Conservation (phyloP, 2,888 invertebrate genomes). For the Phortica okadai region DNA sequence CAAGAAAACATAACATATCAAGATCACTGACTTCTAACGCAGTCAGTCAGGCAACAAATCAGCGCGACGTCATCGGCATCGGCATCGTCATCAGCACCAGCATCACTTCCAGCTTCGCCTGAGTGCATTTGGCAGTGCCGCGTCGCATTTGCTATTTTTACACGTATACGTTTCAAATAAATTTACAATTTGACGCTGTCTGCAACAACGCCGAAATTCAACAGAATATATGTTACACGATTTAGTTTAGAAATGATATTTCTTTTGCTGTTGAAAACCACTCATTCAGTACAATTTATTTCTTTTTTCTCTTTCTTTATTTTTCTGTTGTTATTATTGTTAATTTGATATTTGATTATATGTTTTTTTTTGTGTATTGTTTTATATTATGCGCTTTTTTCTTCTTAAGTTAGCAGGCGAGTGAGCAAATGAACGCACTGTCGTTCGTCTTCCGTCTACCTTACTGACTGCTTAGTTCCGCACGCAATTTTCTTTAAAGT, state of each 20-base stretch:
- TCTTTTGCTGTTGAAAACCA: not conserved
- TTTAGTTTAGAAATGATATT: not conserved
- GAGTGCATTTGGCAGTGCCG: constrained; percentile 41
- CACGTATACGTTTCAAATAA: constrained; percentile 8
- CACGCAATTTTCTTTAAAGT: constrained; percentile 67
- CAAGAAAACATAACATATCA: constrained; percentile 21
- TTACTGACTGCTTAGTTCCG: constrained; percentile 21
- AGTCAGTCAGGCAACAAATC: not conserved
- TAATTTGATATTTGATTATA: not conserved
- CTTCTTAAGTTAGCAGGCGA: not conserved
- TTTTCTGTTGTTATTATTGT: not conserved
- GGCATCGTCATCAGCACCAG: not conserved
- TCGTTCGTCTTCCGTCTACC: not conserved
- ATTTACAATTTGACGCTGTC: constrained; percentile 21
- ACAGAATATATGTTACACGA: not conserved
- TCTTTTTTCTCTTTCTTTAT: not conserved
- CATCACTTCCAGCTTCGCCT: constrained; percentile 38
- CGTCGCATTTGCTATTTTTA: not conserved
- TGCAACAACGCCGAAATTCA: not conserved
- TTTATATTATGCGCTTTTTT: not conserved
- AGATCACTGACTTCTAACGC: constrained; percentile 28
- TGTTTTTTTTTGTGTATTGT: not conserved
- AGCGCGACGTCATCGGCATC: not conserved
- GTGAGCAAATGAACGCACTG: not conserved
- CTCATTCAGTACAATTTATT: not conserved